Percentiles rank a stretch among this genome's conserved stretches.
Evolutionary conservation across 2,113 vertebrate species (phyloP).

Genomic region (Entomyzon cyanotis): DNA sequence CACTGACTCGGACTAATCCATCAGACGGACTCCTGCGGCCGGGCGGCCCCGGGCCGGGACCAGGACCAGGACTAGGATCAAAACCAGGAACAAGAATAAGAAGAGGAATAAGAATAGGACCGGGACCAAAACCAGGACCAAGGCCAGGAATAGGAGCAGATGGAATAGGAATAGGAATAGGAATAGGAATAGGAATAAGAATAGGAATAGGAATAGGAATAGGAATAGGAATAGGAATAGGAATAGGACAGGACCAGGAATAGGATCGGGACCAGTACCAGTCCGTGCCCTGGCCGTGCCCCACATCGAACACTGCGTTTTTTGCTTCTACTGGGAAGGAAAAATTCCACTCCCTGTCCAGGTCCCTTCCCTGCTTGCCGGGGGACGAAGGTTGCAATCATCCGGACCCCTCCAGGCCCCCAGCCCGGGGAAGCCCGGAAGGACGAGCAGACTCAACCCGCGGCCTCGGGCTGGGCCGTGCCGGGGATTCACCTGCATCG

Average conservation of each 20-base stretch:
- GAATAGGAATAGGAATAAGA: neutral
- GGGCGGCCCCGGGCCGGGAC: neutral
- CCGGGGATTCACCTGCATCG: neutral
- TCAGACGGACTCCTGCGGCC: conserved; percentile 2
- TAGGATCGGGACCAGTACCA: neutral
- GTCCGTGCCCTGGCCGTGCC: too few species aligned
- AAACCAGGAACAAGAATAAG: neutral
- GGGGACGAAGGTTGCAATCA: too few species aligned
- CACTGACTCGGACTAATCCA: conserved; percentile 10
- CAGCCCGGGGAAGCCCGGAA: too few species aligned
- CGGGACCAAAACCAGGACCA: neutral
- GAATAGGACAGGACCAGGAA: neutral
- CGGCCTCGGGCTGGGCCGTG: neutral
- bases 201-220: neutral
- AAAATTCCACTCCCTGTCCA: neutral
- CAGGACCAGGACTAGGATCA: neutral
- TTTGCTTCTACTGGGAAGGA: neutral
- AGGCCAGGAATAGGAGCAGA: neutral
- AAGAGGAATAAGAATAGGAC: neutral
- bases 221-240: neutral
- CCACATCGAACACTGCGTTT: neutral
- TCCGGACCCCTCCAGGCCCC: accelerated
- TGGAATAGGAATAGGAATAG: neutral
- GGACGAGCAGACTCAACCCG: neutral
- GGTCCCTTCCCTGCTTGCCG: neutral